These are phyloP conservation scores for Vanessa tameamea DNA, from an alignment of 1,140 invertebrate species.

Conservation along the genomic window DNA sequence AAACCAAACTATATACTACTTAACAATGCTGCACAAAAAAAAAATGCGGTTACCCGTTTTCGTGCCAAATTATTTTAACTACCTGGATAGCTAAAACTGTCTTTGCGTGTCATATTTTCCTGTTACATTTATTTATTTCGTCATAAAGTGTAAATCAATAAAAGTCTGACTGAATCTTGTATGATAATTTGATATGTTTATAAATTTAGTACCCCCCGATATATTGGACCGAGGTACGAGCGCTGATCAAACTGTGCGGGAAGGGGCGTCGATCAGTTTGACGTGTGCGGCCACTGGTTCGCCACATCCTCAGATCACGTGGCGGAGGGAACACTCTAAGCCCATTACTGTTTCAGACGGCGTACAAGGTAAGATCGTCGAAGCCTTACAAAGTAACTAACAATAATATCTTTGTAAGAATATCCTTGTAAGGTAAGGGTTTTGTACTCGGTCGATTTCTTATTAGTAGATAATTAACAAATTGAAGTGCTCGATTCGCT, in stretches of 20 bases:
- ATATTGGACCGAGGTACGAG: slow-evolving; percentile 93
- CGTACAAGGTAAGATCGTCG: slow-evolving; percentile 76
- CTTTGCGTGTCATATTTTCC: too few species aligned
- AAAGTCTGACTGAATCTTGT: not conserved
- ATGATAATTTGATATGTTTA: not conserved
- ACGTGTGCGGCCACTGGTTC: slow-evolving; percentile 92
- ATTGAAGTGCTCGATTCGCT: too few species aligned
- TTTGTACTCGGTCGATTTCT: not conserved
- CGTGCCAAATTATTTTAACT: too few species aligned
- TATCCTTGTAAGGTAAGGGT: too few species aligned
- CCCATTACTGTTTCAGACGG: slow-evolving; percentile 82
- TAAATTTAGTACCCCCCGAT: slow-evolving; percentile 90
- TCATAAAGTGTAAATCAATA: not conserved
- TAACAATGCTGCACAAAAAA: too few species aligned
- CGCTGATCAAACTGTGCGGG: slow-evolving; percentile 92
- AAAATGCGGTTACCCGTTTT: too few species aligned
- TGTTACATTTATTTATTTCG: too few species aligned
- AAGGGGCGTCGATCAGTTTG: slow-evolving; percentile 92
- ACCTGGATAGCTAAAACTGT: too few species aligned
- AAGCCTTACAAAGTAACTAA: not conserved
- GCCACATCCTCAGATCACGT: slow-evolving; percentile 91
- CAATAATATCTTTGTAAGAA: too few species aligned
- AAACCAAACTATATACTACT: too few species aligned
- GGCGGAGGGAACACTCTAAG: slow-evolving; percentile 90
- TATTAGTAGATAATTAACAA: too few species aligned